Conservation (phyloP, 2,797 vertebrate genomes). For the Hyperoplus lanceolatus region DNA sequence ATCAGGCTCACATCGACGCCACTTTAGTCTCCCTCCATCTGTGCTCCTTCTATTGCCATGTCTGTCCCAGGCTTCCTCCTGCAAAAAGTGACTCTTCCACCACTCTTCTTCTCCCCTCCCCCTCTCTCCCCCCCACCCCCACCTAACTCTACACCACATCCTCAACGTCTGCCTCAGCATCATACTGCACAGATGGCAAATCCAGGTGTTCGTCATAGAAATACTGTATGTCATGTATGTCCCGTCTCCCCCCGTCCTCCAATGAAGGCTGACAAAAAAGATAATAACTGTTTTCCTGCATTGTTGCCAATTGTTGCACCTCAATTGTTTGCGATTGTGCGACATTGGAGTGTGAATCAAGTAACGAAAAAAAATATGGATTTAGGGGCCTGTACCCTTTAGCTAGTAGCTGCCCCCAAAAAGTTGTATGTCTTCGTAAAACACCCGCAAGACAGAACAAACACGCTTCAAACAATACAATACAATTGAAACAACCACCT, state of each 20-base stretch:
- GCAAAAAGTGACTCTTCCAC: constrained; percentile 15
- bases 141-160: too few relatives aligned
- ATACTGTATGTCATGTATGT: constrained; percentile 48
- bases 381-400: background rate
- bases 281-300: constrained; percentile 26
- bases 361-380: background rate
- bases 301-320: constrained; percentile 3
- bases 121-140: constrained; percentile 15
- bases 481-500: background rate
- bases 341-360: background rate
- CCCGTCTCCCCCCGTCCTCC: constrained; percentile 16
- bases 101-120: constrained; percentile 4
- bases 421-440: background rate
- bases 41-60: background rate
- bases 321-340: constrained; percentile 12
- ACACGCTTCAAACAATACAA: background rate
- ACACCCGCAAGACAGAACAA: background rate
- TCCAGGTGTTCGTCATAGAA: constrained; percentile 67
- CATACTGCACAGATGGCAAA: constrained; percentile 64
- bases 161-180: constrained; percentile 11
- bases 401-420: too few relatives aligned
- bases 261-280: constrained; percentile 49
- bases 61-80: background rate
- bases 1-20: constrained; percentile 5
- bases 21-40: constrained; percentile 23